Conservation (phyloP, 2,113 vertebrate species). For the Cottus gobio region DNA sequence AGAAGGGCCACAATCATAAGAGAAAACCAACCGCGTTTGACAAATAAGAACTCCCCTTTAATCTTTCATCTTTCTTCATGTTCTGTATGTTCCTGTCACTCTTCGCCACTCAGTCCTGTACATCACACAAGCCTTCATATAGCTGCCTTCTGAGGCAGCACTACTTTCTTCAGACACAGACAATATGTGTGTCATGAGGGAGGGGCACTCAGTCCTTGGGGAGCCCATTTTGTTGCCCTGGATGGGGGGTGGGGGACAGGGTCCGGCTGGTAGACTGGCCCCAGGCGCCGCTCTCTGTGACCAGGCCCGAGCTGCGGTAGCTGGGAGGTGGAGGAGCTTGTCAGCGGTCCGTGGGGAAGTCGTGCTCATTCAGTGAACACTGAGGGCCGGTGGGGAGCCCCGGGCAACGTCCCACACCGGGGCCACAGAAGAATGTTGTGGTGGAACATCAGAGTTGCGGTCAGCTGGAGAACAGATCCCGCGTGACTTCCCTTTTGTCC, state of each 20-base stretch:
- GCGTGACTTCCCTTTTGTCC: conserved; percentile 13
- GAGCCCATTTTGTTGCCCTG: conserved; percentile 31
- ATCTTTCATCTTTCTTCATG: neutral
- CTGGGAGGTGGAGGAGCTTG: conserved; percentile 42
- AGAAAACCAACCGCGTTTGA: neutral
- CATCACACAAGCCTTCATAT: neutral
- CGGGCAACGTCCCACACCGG: conserved; percentile 68
- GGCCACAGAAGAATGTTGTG: conserved; percentile 71
- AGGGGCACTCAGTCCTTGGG: conserved; percentile 33
- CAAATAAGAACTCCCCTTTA: neutral
- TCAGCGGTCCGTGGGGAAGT: conserved; percentile 58
- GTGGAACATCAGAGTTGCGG: conserved; percentile 70
- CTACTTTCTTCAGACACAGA: conserved; percentile 9
- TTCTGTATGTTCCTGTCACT: conserved; percentile 4
- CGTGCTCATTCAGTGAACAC: conserved; percentile 64
- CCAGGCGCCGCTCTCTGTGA: conserved; percentile 54
- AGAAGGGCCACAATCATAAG: neutral
- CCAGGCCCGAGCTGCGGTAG: conserved; percentile 23
- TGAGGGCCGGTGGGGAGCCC: conserved; percentile 65
- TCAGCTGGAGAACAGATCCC: conserved; percentile 60
- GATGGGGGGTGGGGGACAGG: conserved; percentile 11
- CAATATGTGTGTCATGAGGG: conserved; percentile 27
- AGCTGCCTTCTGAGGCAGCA: neutral
- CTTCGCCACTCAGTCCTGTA: neutral
- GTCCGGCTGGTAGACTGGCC: conserved; percentile 65